Evolutionary conservation across 1,140 invertebrate species (phyloP).

Genomic region (Capitella teleta): DNA sequence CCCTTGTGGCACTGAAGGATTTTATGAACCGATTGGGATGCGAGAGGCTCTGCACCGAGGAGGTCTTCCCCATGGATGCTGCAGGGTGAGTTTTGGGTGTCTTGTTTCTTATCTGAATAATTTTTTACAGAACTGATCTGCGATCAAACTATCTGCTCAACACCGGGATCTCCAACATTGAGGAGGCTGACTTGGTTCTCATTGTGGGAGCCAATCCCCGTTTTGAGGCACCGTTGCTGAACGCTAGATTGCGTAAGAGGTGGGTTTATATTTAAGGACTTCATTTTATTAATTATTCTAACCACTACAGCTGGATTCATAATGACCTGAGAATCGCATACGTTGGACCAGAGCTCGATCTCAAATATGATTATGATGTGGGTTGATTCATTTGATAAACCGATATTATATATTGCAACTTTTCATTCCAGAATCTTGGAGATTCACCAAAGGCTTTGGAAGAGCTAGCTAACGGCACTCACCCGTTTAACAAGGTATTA

Average conservation of each 20-base stretch:
- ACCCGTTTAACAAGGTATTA: conserved; percentile 56
- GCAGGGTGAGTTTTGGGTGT: conserved; percentile 54
- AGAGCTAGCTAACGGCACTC: conserved; percentile 60
- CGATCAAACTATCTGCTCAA: conserved; percentile 86
- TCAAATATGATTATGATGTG: conserved; percentile 86
- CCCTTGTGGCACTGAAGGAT: conserved; percentile 87
- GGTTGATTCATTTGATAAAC: conserved; percentile 8
- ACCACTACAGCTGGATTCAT: conserved; percentile 40
- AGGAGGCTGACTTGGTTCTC: conserved; percentile 85
- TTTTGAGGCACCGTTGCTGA: conserved; percentile 93
- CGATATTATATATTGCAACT: neutral
- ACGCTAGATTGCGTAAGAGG: conserved; percentile 86
- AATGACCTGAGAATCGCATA: conserved; percentile 37
- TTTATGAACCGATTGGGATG: conserved; percentile 77
- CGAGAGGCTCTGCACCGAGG: conserved; percentile 79
- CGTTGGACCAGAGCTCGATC: conserved; percentile 81
- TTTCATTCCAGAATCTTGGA: conserved; percentile 62
- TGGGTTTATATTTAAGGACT: conserved; percentile 48
- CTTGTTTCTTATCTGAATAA: too few relatives aligned
- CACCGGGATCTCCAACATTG: conserved; percentile 72
- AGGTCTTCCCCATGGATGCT: conserved; percentile 70
- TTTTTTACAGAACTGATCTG: conserved; percentile 59
- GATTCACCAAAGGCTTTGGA: conserved; percentile 60
- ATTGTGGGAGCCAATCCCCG: conserved; percentile 94
- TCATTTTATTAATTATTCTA: neutral